Base-by-base conservation (phyloP, 2,888 invertebrate genomes). In the Synergus laeviventris region DNA sequence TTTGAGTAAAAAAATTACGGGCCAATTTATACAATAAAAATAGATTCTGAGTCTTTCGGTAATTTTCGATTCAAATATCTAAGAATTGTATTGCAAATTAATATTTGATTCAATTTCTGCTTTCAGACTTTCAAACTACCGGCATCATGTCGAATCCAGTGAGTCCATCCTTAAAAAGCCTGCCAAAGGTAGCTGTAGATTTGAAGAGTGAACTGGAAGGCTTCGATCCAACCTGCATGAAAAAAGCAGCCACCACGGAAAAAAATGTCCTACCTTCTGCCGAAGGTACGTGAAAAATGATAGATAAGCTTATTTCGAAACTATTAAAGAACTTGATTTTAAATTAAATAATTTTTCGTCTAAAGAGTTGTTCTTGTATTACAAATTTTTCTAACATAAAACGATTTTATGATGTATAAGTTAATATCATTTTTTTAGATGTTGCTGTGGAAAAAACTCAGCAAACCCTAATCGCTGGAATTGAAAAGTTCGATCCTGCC, bases 231-330 rank as follows among this genome's bases (percentile, higher is more conserved):
- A 94, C 95, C 88, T 95, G 96, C 88, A 93, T 99, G 91, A 96
- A 96, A 90, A 97, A 97, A 89, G 96, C 97, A 11, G 95, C 95
- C 86, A 98, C 97, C 77, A 94, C 96, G 83, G 98, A 98, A 91
- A 99, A 98, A 91, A 96, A 97, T 79, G 94, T 97, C 81, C 93
- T 99, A 87, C 98, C 98, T 78, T 96, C 98, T 61, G 97, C 97
- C 85, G 96, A 97, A 95, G 98, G 98, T 98, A 92, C 82, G 81
- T 79, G 38, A 38, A 62, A 62, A 62, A 62, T 38, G 31, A 59
- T 24, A 14, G 11, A 59, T 24, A 14, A 4, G 21, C 4, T 59
- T 59, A 59, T 24, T 1, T 12, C 11, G 11, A 0, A 4, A 56
- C 2, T 21, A 56, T 21, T 42, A 21, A 11, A 56, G 18, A 21